phyloP scores from a whole-genome alignment of 2,113 vertebrate species.

The Channa maculata region DNA sequence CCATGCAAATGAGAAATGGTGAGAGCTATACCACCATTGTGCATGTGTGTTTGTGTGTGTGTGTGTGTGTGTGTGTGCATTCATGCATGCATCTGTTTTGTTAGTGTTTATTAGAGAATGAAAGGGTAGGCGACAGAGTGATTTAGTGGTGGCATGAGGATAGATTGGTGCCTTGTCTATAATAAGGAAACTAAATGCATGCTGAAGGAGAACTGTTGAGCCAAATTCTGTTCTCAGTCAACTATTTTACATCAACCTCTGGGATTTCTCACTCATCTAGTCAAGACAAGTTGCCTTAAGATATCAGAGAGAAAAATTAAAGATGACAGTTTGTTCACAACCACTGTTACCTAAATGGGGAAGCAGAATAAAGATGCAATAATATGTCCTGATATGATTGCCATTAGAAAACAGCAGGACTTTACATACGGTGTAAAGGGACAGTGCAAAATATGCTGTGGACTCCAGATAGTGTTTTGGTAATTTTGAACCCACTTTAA shows the following conservation, averaged over 20 bases:
- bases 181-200: conserved; percentile 61
- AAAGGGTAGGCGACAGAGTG: conserved; percentile 65
- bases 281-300: conserved; percentile 34
- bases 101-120: conserved; percentile 73
- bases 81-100: conserved; percentile 68
- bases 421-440: neutral
- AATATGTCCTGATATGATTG: conserved; percentile 9
- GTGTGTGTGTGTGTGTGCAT: conserved; percentile 52
- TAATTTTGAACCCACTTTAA: neutral
- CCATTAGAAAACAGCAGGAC: conserved; percentile 14
- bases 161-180: conserved; percentile 63
- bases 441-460: conserved; percentile 2
- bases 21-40: conserved; percentile 57
- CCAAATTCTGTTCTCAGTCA: conserved; percentile 44
- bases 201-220: conserved; percentile 45
- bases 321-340: conserved; percentile 35
- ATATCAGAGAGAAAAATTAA: conserved; percentile 29
- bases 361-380: conserved; percentile 24
- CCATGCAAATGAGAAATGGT: conserved; percentile 81
- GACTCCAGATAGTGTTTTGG: conserved; percentile 11
- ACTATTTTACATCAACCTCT: conserved; percentile 33
- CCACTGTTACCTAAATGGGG: conserved; percentile 10
- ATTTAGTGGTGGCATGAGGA: conserved; percentile 66
- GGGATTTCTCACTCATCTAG: conserved; percentile 38
- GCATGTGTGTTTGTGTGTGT: conserved; percentile 41